Evolutionary conservation across 2,113 vertebrate genomes (phyloP).

Genomic region (Clinocottus analis): DNA sequence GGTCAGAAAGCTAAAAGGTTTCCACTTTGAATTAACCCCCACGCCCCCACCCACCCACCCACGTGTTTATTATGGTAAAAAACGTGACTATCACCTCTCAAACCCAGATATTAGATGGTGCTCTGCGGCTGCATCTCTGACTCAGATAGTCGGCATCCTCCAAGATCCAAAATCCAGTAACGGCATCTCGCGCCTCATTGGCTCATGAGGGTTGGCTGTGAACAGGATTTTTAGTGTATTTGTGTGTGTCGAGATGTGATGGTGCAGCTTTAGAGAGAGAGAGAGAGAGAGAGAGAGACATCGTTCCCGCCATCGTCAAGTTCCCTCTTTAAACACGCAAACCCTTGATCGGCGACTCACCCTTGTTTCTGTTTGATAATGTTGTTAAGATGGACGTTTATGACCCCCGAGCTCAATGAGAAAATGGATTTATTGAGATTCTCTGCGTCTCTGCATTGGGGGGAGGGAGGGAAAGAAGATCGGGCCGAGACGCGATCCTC

Average conservation of each 20-base stretch:
- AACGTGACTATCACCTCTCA: neutral
- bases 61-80: neutral
- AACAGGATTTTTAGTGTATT: neutral
- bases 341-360: slow-evolving; percentile 21
- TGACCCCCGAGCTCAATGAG: slow-evolving; percentile 12
- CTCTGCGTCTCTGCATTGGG: neutral
- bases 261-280: too few species aligned
- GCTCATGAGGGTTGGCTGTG: slow-evolving; percentile 14
- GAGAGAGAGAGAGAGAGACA: neutral
- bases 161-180: neutral
- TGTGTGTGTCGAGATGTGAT: neutral
- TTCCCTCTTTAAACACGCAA: slow-evolving; percentile 1
- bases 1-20: slow-evolving; percentile 29
- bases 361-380: slow-evolving; percentile 15
- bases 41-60: too few species aligned
- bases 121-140: slow-evolving; percentile 11
- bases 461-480: slow-evolving; percentile 25
- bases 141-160: neutral
- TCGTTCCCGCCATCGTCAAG: neutral
- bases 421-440: slow-evolving; percentile 20
- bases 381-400: slow-evolving; percentile 24
- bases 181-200: slow-evolving; percentile 5
- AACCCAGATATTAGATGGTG: neutral
- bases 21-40: too few species aligned
- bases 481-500: neutral